Percentiles rank a stretch among this genome's conserved stretches.
These are phyloP conservation scores for Xenotilapia flavipinnis DNA, from an alignment of 2,113 vertebrate genomes.

Conservation along the genomic window DNA sequence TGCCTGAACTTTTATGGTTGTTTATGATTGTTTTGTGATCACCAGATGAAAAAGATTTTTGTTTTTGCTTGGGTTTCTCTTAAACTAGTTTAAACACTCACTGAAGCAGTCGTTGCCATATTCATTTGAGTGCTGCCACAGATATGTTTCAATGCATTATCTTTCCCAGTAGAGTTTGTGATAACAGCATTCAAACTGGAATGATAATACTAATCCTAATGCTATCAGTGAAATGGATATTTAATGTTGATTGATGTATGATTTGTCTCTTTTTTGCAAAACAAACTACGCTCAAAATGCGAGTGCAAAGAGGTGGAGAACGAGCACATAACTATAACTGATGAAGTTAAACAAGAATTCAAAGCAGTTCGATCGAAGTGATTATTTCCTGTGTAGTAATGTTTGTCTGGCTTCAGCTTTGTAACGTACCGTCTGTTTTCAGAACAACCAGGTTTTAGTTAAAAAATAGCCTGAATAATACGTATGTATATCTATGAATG, in stretches of 20 bases:
- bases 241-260: not conserved
- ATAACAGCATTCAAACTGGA: not conserved
- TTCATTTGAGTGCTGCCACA: not conserved
- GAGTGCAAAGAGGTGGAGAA: not conserved
- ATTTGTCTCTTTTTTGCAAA: not conserved
- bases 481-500: not conserved
- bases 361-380: not conserved
- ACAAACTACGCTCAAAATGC: not conserved
- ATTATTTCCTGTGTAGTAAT: not conserved
- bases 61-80: not conserved
- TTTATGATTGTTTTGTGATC: not conserved
- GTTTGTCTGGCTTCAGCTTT: not conserved
- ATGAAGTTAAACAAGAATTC: not conserved
- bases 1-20: not conserved
- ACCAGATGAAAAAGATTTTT: not conserved
- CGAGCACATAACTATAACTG: not conserved
- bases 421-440: not conserved
- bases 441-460: not conserved
- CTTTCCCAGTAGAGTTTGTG: not conserved
- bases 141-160: not conserved
- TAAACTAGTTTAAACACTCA: not conserved
- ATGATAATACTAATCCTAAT: not conserved
- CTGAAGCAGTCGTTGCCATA: not conserved
- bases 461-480: not conserved
- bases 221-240: not conserved